These are phyloP conservation scores for Mythimna vitellina DNA, from an alignment of 2,888 invertebrate species.

Conservation along the genomic window DNA sequence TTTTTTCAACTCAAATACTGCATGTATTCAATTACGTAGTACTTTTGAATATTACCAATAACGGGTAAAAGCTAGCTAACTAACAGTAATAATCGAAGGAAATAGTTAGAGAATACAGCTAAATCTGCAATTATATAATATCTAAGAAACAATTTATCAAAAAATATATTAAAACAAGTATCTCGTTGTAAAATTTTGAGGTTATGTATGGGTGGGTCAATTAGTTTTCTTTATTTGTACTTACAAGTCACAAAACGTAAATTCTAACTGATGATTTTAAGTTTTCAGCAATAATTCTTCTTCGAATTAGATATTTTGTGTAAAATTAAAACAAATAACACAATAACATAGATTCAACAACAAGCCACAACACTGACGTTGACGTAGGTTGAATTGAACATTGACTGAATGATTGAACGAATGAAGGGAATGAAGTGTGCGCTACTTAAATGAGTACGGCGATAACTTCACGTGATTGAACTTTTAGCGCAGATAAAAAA, in stretches of 20 bases:
- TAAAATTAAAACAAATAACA: not conserved
- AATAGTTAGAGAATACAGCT: not conserved
- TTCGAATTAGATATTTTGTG: not conserved
- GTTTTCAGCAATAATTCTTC: not conserved
- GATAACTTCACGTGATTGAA: constrained; percentile 30
- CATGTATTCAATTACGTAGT: too few relatives aligned
- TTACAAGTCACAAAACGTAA: constrained; percentile 15
- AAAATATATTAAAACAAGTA: constrained; percentile 20
- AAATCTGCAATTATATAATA: not conserved
- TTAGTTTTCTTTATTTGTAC: not conserved
- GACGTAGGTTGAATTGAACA: constrained; percentile 12
- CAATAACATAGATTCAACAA: not conserved
- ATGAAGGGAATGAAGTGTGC: not conserved
- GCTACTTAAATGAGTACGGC: too few relatives aligned
- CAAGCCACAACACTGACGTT: constrained; percentile 1
- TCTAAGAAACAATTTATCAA: not conserved
- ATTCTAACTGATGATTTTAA: not conserved
- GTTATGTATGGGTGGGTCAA: constrained; percentile 44
- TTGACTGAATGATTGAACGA: constrained; percentile 37
- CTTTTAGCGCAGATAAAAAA: constrained; percentile 18
- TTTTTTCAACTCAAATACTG: too few relatives aligned
- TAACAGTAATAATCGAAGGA: not conserved
- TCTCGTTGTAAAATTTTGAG: constrained; percentile 34
- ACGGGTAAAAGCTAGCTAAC: too few relatives aligned
- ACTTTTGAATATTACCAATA: too few relatives aligned